Base-by-base conservation (phyloP, 2,113 vertebrate species). In the Centropus unirufus region DNA sequence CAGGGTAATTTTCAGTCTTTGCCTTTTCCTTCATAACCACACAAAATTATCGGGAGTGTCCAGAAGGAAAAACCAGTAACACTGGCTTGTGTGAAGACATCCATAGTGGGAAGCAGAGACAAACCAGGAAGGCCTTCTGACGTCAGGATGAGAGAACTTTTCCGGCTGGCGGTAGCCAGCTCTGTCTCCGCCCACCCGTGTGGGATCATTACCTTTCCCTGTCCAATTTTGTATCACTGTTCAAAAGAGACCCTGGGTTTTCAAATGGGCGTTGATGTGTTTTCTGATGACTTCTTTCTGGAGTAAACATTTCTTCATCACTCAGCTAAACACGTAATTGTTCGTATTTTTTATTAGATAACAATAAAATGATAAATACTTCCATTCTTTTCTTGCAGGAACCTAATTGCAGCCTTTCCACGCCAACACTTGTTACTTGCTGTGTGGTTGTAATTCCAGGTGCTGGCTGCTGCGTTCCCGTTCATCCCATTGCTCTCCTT, bases 101-200 rank as follows among this genome's bases (percentile, higher is more conserved):
- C 58, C n/a, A 29, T 34, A 63, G 39, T 11, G 36, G 23, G 77
- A 57, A 81, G 54, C n/a, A 42, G 29, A 52, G 47, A 32, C 10
- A 44, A 73, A 63, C 19, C 23, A 63, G 59, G n/a, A 17, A 77
- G 59, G 34, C 2, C 1, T 29, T 73, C 49, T 0, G 1, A 46
- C 64, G 4, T 21, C 34, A n/a, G 44, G 32, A 46, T 16, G 46
- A 59, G 44, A 40, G n/a, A 74, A 29, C 19, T 78, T 69, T 74
- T 57, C 46, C 74, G 57, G 51, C 70, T 55, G 15, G 15, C 44
- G 20, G 27, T 54, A 26, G 24, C 59, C 40, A 61, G 22, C 36
- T 29, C 51, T 49, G 6, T 39, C 30, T 62, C 40, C 62, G 49
- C 21, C 57, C 14, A 6, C 61, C 58, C 0, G 0, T 62, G 66